Percentiles rank a stretch among this genome's conserved stretches.
Conservation (phyloP, 35 echinoderm and acorn worm genomes). For the Apostichopus californicus region DNA sequence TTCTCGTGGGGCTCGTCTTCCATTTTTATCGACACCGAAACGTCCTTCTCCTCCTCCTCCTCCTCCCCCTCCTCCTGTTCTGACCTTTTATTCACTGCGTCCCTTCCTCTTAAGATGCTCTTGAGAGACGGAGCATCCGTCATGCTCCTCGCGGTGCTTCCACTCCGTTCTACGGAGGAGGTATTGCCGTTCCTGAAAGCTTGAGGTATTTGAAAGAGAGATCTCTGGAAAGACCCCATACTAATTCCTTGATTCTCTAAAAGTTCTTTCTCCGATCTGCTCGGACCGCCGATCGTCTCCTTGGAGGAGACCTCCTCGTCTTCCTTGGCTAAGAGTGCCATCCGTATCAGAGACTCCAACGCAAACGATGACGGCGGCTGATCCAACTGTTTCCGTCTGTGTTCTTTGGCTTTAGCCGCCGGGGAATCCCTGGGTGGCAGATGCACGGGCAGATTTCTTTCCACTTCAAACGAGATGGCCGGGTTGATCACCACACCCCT, state of each 20-base stretch:
- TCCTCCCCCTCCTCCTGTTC: not conserved
- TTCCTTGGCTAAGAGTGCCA: constrained; percentile 36
- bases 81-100: not conserved
- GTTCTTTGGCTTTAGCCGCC: not conserved
- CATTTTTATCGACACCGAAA: not conserved
- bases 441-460: not conserved
- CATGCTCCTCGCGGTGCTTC: not conserved
- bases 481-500: constrained; percentile 50
- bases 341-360: constrained; percentile 29
- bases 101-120: constrained; percentile 9
- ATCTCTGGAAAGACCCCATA: constrained; percentile 21
- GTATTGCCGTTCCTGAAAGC: constrained; percentile 2
- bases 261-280: constrained; percentile 18
- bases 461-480: constrained; percentile 6
- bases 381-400: not conserved
- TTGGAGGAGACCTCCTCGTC: not conserved
- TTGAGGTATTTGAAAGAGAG: constrained; percentile 31
- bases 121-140: constrained; percentile 28
- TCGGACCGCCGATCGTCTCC: not conserved
- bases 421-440: not conserved
- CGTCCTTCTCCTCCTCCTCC: too few species aligned
- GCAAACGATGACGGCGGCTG: constrained; percentile 24
- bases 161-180: not conserved
- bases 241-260: constrained; percentile 16
- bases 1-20: not conserved